Base-by-base conservation (phyloP, 1,140 invertebrate genomes). In the Leptinotarsa lineolata region DNA sequence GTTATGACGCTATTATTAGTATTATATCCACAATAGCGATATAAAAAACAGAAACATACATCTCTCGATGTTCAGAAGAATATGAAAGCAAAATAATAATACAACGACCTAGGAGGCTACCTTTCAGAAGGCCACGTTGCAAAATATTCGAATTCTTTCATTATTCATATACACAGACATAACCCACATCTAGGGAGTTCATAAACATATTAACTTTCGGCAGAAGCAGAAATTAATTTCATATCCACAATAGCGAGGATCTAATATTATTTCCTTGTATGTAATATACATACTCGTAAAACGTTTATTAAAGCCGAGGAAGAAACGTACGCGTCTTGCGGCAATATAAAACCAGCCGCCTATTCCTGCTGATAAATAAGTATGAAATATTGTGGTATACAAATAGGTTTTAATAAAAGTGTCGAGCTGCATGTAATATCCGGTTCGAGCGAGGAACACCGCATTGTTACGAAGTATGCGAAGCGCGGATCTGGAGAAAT, bases 381-480 rank as follows among this genome's bases (percentile, higher is more conserved):
- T 58, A 69, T 69, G 68, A 69, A 59, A 44, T 69, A 69, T 69
- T 54, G 68, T 24, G 68, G 46, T 69, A 69, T 48, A 66, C 60
- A 60, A 67, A 73, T 73, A 48, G 58, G 74, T 76, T 76, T 72
- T 76, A 76, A 76, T 76, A 73, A 76, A 72, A 76, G 71, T 75
- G 59, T 44, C 30, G 21, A 59, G 64, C 69, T 64, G 68, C 65
- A 65, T 54, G 75, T 72, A 77, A 77, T 77, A 74, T 77, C 76
- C 76, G 48, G 48, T 22, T 65, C 64, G 24, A 8, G n/a, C 22
- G 39, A 66, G 22, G 67, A 68, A 68, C 44, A 76, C 75, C 74
- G 72, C 74, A 77, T 77, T 77, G 76, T 77, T 75, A 75, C 64
- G 44, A 69, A 45, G 65, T 20, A 59, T 2, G 60, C 67, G 67